Evolutionary conservation across 2,888 invertebrate genomes (phyloP).

Genomic region (Lasius fuliginosus): DNA sequence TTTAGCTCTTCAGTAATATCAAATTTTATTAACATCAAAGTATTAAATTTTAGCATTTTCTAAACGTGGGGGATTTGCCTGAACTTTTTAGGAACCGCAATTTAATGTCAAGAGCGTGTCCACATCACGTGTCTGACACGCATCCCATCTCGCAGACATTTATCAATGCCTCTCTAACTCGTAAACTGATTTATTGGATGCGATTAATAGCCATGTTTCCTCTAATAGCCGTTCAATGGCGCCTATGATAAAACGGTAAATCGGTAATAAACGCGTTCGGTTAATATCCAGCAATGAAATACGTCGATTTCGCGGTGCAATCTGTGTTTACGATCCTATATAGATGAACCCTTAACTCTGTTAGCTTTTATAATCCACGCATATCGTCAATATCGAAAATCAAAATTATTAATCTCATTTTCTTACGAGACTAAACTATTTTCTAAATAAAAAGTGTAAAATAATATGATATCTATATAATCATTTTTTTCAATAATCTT

Average conservation of each 20-base stretch:
- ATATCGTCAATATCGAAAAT: neutral
- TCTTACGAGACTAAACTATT: neutral
- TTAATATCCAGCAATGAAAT: slow-evolving; percentile 34
- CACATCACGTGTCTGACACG: slow-evolving; percentile 20
- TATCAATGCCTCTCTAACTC: slow-evolving; percentile 35
- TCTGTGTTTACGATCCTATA: neutral
- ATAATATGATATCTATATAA: neutral
- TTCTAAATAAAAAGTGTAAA: neutral
- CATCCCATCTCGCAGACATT: slow-evolving; percentile 2
- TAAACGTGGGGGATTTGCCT: no score
- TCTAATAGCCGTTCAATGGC: slow-evolving; percentile 9
- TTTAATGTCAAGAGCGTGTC: neutral
- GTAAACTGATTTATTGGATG: slow-evolving; percentile 50
- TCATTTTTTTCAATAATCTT: neutral
- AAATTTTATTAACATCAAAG: neutral
- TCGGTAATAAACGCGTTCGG: slow-evolving; percentile 31
- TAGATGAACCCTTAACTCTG: neutral
- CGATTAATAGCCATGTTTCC: slow-evolving; percentile 32
- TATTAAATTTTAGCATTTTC: neutral
- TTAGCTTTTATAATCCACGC: neutral
- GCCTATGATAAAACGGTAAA: slow-evolving; percentile 28
- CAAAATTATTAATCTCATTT: neutral
- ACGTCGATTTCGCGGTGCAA: slow-evolving; percentile 25
- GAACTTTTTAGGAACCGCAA: neutral
- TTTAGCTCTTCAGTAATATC: neutral